phyloP scores from a whole-genome alignment of 2,797 vertebrate genomes.

The Xerus rutilus region DNA sequence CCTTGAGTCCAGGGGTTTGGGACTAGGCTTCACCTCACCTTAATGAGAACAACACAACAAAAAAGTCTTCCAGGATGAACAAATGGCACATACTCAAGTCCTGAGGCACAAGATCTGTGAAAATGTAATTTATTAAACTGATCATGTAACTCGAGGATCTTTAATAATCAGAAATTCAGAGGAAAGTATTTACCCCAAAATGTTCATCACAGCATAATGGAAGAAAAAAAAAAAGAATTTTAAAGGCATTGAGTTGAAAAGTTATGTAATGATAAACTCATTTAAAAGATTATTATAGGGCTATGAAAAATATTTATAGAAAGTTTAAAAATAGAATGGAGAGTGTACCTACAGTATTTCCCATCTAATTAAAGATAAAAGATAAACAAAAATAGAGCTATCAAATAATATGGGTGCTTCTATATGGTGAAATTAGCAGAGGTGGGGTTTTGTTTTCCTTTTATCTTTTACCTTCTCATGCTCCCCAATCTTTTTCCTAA shows the following conservation, averaged over 20 bases:
- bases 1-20: background rate
- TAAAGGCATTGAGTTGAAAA: background rate
- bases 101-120: background rate
- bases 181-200: background rate
- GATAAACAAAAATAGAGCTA: background rate
- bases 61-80: background rate
- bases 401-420: background rate
- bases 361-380: background rate
- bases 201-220: background rate
- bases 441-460: background rate
- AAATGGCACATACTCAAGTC: constrained; percentile 25
- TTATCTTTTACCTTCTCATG: background rate
- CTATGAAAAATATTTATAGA: background rate
- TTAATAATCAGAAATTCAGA: background rate
- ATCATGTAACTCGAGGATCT: background rate
- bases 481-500: background rate
- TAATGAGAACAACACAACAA: too few relatives aligned
- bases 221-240: background rate
- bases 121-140: background rate
- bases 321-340: background rate
- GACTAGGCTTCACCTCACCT: background rate
- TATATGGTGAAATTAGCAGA: background rate
- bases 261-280: background rate
- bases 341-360: background rate
- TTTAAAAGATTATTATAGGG: background rate